Base-by-base conservation (phyloP, 2,113 vertebrate genomes). In the Hippopotamus amphibius region DNA sequence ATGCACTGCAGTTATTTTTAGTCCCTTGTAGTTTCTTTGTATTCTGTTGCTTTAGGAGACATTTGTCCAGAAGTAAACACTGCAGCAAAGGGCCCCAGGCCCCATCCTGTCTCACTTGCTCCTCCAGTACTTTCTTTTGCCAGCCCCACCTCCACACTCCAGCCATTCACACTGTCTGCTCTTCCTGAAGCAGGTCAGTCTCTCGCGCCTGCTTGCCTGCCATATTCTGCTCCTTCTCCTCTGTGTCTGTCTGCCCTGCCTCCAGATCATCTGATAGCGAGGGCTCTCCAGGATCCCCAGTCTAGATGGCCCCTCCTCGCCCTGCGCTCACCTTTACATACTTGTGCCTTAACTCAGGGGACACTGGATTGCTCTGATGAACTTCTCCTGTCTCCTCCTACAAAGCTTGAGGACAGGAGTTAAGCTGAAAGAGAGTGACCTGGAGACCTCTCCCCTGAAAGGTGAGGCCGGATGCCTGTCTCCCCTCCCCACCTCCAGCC, bases 81-180 rank as follows among this genome's bases (percentile, higher is more conserved):
- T 6, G 0, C 48, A 77, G 74, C 74, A 77, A 77, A 53, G 74
- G 48, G 9, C 1, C 74, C 28, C 46, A 21, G 74, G 46, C 3
- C 16, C 46, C 74, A 55, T 30, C 30, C 48, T 0, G 0, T 22
- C 30, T 77, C 46, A 6, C 3, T 2, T n/a, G 48, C 30, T 3
- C 14, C 8, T 71, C 10, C 3, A 0, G 0, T 2, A 30, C 28
- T 41, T 81, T n/a, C 43, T n/a, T 37, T 33, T 46, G 46, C 37
- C 1, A 3, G 30, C 13, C 33, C 22, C 59, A 11, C 3, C 9
- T 55, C 71, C 41, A 16, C 46, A 50, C 6, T 8, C 16, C 61
- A 63, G n/a, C 33, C 26, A 53, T 41, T 6, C 28, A 3, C 10
- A 1, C 17, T 1, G 12, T 14, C 61, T 37, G 6, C 13, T 1